phyloP scores from a whole-genome alignment of 92 coral and sea anemone species.

The Blastomussa wellsi region DNA sequence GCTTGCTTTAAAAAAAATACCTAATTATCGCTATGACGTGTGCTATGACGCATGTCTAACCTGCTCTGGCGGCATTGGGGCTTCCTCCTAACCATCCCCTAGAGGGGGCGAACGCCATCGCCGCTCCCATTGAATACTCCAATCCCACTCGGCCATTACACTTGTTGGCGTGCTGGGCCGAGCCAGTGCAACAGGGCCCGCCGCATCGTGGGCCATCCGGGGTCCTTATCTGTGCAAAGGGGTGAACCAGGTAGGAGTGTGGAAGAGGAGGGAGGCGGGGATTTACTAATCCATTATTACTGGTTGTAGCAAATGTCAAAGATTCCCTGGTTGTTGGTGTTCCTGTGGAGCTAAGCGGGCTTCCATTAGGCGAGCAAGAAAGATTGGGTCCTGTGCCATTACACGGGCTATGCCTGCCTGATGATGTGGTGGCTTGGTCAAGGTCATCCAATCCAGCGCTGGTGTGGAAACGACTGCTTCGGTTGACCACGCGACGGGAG shows the following conservation, averaged over 20 bases:
- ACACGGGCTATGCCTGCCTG: constrained; percentile 78
- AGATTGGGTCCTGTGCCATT: constrained; percentile 52
- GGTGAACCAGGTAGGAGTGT: constrained; percentile 77
- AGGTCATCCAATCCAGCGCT: constrained; percentile 99
- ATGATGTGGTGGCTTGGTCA: constrained; percentile 54
- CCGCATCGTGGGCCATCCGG: constrained; percentile 83
- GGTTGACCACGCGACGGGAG: constrained; percentile 94
- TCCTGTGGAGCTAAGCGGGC: constrained; percentile 70
- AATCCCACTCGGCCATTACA: constrained; percentile 84
- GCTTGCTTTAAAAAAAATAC: background rate
- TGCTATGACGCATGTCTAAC: constrained; percentile 26
- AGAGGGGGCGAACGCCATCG: constrained; percentile 78
- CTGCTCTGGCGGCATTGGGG: constrained; percentile 78
- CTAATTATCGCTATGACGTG: background rate
- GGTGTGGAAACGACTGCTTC: constrained; percentile 98
- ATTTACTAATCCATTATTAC: constrained; percentile 87
- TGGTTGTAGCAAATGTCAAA: constrained; percentile 63
- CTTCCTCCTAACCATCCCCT: constrained; percentile 96
- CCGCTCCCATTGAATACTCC: constrained; percentile 82
- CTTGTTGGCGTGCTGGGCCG: constrained; percentile 68
- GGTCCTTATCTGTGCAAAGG: constrained; percentile 89
- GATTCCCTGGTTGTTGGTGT: constrained; percentile 70
- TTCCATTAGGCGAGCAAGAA: constrained; percentile 89
- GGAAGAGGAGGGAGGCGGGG: constrained; percentile 98
- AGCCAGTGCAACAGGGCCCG: constrained; percentile 85